A percentile compares a stretch with the other conserved stretches of the same genome.
Conservation (phyloP, 35 echinoderm and acorn worm species). For the Strongylocentrotus purpuratus region DNA sequence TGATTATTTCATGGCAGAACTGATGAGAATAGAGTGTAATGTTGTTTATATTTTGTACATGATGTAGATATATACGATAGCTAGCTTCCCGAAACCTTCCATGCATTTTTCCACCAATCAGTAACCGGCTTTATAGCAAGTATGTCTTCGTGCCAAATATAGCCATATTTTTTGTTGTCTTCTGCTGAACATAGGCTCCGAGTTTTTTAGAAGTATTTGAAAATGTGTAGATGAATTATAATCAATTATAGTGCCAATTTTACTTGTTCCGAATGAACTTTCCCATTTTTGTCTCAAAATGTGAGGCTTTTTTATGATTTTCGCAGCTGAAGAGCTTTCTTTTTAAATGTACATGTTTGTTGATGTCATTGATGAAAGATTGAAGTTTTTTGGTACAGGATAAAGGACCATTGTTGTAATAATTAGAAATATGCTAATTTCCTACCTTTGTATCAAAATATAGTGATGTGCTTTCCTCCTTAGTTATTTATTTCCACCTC, state of each 20-base stretch:
- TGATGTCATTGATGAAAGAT: background rate
- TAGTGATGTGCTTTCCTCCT: too few species aligned
- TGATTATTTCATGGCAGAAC: background rate
- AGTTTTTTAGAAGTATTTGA: background rate
- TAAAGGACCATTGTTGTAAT: background rate
- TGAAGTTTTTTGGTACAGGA: background rate
- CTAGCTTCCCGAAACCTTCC: conserved; percentile 8
- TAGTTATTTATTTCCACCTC: too few species aligned
- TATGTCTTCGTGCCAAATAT: background rate
- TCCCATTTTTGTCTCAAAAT: background rate
- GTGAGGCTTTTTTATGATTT: background rate
- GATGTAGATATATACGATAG: background rate
- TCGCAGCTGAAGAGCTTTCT: conserved; percentile 1
- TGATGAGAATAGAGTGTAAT: background rate
- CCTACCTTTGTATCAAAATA: too few species aligned
- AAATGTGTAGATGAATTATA: background rate
- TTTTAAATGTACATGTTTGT: background rate
- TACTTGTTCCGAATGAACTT: background rate
- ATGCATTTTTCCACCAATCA: background rate
- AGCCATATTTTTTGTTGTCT: background rate
- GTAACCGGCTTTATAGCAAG: background rate
- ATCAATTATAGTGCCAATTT: background rate
- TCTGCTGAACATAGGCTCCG: background rate
- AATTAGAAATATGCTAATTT: too few species aligned
- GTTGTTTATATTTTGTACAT: background rate